phyloP scores from a whole-genome alignment of 2,888 invertebrate species.

The Ennomos erosarius region DNA sequence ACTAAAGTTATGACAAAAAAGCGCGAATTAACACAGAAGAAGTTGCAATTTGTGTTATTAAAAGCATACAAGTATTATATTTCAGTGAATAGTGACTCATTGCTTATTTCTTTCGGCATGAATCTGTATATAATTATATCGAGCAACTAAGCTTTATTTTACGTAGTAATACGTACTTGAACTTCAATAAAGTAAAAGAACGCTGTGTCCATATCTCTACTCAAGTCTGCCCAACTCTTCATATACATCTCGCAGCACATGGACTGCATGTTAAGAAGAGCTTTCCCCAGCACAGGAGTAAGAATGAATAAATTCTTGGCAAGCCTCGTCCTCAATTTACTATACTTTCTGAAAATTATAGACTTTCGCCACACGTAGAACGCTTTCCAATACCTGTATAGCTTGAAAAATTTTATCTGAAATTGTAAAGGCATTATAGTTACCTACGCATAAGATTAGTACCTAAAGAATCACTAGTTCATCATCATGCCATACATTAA shows the following conservation, averaged over 20 bases:
- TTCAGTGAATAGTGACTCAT: too few species aligned
- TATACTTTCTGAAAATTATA: slow-evolving; percentile 88
- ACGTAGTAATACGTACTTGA: slow-evolving; percentile 80
- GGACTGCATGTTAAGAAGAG: slow-evolving; percentile 88
- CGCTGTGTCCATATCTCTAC: slow-evolving; percentile 75
- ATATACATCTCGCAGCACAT: slow-evolving; percentile 88
- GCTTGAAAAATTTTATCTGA: slow-evolving; percentile 88
- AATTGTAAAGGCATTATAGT: neutral
- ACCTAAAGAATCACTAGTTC: too few species aligned
- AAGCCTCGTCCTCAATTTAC: slow-evolving; percentile 84
- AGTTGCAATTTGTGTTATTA: too few species aligned
- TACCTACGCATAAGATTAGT: too few species aligned
- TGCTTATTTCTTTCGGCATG: too few species aligned
- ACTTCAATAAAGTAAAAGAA: slow-evolving; percentile 90
- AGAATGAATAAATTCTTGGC: slow-evolving; percentile 90
- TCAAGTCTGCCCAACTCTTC: slow-evolving; percentile 86
- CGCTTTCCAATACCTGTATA: slow-evolving; percentile 91
- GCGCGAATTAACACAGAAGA: too few species aligned
- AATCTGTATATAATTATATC: too few species aligned
- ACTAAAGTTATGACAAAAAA: too few species aligned
- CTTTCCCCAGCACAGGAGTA: slow-evolving; percentile 89
- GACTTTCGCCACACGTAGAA: slow-evolving; percentile 93
- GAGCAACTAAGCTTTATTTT: neutral
- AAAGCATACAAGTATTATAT: too few species aligned
- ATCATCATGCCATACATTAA: too few species aligned